Evolutionary conservation across 2,888 invertebrate species (phyloP).

Genomic region (Eupithecia tripunctaria): DNA sequence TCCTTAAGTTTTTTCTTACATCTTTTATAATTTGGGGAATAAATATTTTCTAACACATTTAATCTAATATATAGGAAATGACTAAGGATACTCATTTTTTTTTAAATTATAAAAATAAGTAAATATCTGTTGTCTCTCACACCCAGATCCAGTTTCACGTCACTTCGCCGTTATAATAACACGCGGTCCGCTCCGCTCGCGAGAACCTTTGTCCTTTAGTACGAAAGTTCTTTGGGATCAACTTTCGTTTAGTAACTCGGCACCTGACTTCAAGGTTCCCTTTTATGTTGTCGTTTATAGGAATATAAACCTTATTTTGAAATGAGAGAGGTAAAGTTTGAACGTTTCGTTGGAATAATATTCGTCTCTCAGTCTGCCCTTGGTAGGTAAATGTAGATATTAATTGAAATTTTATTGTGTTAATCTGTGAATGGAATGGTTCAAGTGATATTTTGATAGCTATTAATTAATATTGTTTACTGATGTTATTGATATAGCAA

Average conservation of each 20-base stretch:
- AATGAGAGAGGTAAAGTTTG: conserved; percentile 14
- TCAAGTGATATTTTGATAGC: background rate
- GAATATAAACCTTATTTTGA: conserved; percentile 13
- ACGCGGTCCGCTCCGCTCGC: conserved; percentile 34
- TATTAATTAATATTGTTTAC: background rate
- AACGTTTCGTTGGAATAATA: conserved; percentile 30
- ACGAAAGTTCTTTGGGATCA: conserved; percentile 42
- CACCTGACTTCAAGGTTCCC: conserved; percentile 41
- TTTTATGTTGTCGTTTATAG: conserved; percentile 3
- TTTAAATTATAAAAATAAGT: no score
- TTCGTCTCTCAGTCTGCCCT: conserved; percentile 34
- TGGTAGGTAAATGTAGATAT: conserved; percentile 31
- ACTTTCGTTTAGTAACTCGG: conserved; percentile 45
- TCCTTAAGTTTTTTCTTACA: no score
- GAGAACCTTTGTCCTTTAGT: conserved; percentile 40
- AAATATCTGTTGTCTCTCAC: background rate
- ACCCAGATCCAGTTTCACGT: background rate
- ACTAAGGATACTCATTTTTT: no score
- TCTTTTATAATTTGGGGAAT: no score
- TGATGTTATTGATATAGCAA: background rate
- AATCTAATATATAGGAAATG: no score
- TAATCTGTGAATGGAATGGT: conserved; percentile 21
- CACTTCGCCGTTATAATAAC: background rate
- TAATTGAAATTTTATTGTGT: conserved; percentile 35
- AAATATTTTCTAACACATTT: no score